Conservation (phyloP, 2,888 invertebrate species). For the Pseudolycoriella hygida region DNA sequence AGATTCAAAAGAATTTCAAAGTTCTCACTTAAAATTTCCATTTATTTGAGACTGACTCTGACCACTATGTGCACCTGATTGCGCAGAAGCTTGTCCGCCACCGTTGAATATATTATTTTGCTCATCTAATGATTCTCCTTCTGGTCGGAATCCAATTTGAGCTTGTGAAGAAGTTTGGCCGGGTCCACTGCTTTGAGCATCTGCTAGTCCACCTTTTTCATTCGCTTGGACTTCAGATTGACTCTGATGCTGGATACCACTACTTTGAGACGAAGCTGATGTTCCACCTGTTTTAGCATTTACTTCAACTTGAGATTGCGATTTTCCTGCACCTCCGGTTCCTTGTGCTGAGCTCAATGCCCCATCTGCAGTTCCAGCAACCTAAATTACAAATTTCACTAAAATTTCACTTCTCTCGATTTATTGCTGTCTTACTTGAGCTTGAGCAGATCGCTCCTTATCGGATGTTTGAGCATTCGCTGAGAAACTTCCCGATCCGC, state of each 20-base stretch:
- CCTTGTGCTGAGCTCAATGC: slow-evolving; percentile 61
- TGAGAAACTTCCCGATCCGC: slow-evolving; percentile 60
- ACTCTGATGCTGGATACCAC: slow-evolving; percentile 55
- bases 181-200: slow-evolving; percentile 69
- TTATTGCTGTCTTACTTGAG: slow-evolving; percentile 21
- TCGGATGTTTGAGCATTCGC: slow-evolving; percentile 69
- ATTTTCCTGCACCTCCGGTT: slow-evolving; percentile 51
- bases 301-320: slow-evolving; percentile 60
- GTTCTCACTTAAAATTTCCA: slow-evolving; percentile 42
- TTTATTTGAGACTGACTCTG: slow-evolving; percentile 70
- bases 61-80: slow-evolving; percentile 54
- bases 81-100: slow-evolving; percentile 61
- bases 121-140: slow-evolving; percentile 32
- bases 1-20: not conserved
- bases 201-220: slow-evolving; percentile 66
- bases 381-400: slow-evolving; percentile 25
- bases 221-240: slow-evolving; percentile 52
- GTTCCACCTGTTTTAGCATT: slow-evolving; percentile 60
- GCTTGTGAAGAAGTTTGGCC: slow-evolving; percentile 77
- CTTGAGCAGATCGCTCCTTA: slow-evolving; percentile 49
- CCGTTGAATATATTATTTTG: slow-evolving; percentile 43
- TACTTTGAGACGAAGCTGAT: slow-evolving; percentile 55
- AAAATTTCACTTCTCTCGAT: not conserved
- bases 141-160: slow-evolving; percentile 70
- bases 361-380: slow-evolving; percentile 54